Evolutionary conservation across 2,888 invertebrate genomes (phyloP), one percentile per base, ranked within the genome.

Genomic region (Cryptosula pallasiana): DNA sequence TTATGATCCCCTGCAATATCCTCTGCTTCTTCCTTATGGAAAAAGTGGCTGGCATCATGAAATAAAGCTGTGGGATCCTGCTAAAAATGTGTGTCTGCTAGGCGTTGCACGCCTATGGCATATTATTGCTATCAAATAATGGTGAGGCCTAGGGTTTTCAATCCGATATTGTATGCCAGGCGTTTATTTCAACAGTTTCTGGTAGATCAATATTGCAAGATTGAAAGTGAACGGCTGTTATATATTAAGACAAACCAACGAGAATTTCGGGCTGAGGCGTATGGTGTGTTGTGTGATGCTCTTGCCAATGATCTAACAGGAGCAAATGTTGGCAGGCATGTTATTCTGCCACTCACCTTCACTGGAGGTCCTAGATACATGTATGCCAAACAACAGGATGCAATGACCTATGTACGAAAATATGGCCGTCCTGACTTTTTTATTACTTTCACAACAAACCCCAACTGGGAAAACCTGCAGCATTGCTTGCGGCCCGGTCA

Each of bases 371-470:
- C 83, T 2, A 75, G 84, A 27, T 76, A 78, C 74, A 83, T 85
- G 81, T 74, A 79, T 35, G 80, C 85, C 77, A 77, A 79, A 36
- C 83, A 80, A 75, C 83, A 86, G 74, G 85, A 86, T 79, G 81
- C 83, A 0, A 86, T 86, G 85, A 77, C 83, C 16, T 81, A 84
- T 69, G 85, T 86, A 1, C 36, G 79, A 54, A 81, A 81, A 20
- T 20, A 45, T 45, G 45, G 45, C 9, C 5, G 45, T 5, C 45
- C 45, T 13, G 45, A 45, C 20, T 20, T n/a, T 20, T 20, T 45
- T 20, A 45, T 45, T 13, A 45, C 45, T 13, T 45, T 45, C 5
- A 45, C 45, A 45, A 13, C 9, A 5, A 45, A 45, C 20, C 45
- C 45, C 5, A 45, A 45, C 5, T 45, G 45, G 45, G 20, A 5